A percentile compares a stretch with the other conserved stretches of the same genome.
Conservation (phyloP, 2,888 invertebrate genomes). For the Busseola fusca region DNA sequence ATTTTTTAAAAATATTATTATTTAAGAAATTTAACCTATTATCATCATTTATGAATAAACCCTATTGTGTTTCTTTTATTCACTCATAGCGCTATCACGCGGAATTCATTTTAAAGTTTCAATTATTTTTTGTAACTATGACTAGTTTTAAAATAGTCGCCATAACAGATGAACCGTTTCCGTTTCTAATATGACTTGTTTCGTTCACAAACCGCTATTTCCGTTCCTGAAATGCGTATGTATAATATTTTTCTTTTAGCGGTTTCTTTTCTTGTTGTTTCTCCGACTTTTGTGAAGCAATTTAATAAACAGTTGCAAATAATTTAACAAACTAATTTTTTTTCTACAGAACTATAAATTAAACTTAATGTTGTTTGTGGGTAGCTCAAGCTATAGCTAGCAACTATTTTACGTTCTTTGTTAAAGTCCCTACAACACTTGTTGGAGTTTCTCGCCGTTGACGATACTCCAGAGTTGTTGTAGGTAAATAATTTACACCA, state of each 20-base stretch:
- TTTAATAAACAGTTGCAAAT: constrained; percentile 1
- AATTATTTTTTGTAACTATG: neutral
- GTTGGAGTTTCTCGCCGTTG: no score
- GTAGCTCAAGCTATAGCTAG: neutral
- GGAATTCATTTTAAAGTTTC: neutral
- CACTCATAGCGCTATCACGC: neutral
- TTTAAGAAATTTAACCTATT: no score
- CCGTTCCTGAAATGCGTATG: constrained; percentile 1
- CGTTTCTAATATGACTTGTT: neutral
- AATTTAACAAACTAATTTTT: constrained; percentile 7
- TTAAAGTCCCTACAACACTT: neutral
- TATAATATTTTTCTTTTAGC: constrained; percentile 6
- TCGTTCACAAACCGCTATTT: constrained; percentile 7
- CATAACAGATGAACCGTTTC: constrained; percentile 7
- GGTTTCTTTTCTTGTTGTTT: constrained; percentile 11
- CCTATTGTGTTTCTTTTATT: neutral
- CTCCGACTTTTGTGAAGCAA: neutral
- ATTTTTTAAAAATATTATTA: no score
- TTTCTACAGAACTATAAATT: neutral
- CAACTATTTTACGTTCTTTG: neutral
- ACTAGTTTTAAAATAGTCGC: constrained; percentile 4
- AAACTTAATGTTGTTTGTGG: neutral
- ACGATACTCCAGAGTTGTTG: no score
- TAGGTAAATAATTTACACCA: no score
- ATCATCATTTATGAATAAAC: no score